These are phyloP conservation scores for Syngnathus scovelli DNA, from an alignment of 2,113 vertebrate genomes.

Conservation along the genomic window DNA sequence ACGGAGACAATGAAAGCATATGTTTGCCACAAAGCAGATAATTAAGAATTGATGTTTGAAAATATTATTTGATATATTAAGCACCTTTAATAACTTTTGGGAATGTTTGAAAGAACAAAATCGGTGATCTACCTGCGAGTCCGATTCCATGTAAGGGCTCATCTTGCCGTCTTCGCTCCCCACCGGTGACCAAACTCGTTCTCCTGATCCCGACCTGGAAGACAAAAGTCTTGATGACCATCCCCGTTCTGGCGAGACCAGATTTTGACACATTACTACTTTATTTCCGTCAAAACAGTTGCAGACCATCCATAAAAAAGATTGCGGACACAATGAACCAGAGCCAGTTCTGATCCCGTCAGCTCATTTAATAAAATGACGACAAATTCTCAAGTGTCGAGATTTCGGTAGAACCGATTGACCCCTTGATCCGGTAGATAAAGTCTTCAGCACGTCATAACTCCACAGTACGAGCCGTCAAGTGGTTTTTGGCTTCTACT, in stretches of 20 bases:
- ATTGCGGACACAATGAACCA: background rate
- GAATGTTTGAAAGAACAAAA: slow-evolving; percentile 1
- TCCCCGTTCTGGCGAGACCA: background rate
- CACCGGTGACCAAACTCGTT: slow-evolving; percentile 75
- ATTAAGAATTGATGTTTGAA: background rate
- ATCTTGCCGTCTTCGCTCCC: slow-evolving; percentile 81
- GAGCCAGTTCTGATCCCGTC: background rate
- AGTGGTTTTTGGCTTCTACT: slow-evolving; percentile 5
- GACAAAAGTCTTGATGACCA: slow-evolving; percentile 16
- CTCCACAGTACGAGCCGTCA: slow-evolving; percentile 7
- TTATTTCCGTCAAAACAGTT: background rate
- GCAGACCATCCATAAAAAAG: background rate
- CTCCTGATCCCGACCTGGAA: slow-evolving; percentile 81
- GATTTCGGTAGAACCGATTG: slow-evolving; percentile 20
- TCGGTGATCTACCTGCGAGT: slow-evolving; percentile 77
- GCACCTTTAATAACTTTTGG: background rate
- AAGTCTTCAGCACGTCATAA: slow-evolving; percentile 37
- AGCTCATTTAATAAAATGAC: background rate
- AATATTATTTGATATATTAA: background rate
- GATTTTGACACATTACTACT: slow-evolving; percentile 10
- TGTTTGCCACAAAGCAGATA: background rate
- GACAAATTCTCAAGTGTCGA: background rate
- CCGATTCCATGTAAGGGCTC: slow-evolving; percentile 78
- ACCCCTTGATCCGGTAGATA: slow-evolving; percentile 17
- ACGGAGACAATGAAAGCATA: background rate